Conservation (phyloP, 2,113 vertebrate genomes). For the Rhea pennata region DNA sequence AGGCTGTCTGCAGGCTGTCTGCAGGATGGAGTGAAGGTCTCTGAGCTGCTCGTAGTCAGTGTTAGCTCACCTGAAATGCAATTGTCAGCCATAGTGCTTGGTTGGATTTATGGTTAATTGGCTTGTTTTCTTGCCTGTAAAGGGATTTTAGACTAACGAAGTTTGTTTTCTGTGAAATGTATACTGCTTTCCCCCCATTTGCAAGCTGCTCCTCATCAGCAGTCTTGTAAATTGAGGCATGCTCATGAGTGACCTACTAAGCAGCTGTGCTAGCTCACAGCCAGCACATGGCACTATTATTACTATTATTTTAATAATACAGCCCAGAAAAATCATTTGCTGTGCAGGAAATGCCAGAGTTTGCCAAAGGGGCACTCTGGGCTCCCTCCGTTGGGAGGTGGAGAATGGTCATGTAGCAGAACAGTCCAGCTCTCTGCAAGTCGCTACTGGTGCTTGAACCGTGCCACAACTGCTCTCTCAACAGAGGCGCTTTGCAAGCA, state of each 20-base stretch:
- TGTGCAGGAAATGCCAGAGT: not conserved
- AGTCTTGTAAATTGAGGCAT: not conserved
- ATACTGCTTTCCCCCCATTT: not conserved
- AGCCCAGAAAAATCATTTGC: not conserved
- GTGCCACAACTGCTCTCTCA: not conserved
- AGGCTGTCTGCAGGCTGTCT: not conserved
- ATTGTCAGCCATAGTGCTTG: not conserved
- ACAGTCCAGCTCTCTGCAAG: not conserved
- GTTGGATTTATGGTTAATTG: not conserved
- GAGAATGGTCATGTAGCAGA: not conserved
- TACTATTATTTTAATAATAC: not conserved
- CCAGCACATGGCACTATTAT: not conserved
- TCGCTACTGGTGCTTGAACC: not conserved
- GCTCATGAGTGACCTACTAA: accelerated
- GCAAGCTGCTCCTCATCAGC: not conserved
- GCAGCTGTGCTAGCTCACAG: not conserved
- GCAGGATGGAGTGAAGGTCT: not conserved
- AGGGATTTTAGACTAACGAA: not conserved
- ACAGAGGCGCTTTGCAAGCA: not conserved
- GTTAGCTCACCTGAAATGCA: not conserved
- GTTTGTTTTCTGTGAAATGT: not conserved
- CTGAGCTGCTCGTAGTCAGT: not conserved
- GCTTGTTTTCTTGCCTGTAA: not conserved
- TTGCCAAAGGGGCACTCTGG: not conserved
- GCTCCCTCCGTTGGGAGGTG: not conserved